phyloP scores from a whole-genome alignment of 2,113 vertebrate genomes.

The Pseudorectes ferrugineus region DNA sequence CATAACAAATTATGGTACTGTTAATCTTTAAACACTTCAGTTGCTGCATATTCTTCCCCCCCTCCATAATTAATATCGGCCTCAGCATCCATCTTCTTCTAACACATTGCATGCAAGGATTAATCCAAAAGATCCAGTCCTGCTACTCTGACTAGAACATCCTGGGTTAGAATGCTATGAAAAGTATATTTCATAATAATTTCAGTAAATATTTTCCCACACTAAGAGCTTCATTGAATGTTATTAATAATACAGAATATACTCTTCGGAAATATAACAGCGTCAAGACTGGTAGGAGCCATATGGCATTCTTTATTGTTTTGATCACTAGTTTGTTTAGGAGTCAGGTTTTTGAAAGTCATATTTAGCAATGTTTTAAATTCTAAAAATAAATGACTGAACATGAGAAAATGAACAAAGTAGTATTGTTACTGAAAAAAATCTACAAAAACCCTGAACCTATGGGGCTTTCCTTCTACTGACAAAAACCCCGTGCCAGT shows the following conservation, averaged over 20 bases:
- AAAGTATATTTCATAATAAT: not conserved
- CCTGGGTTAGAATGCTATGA: not conserved
- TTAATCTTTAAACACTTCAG: not conserved
- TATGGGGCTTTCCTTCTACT: not conserved
- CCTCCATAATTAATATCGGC: not conserved
- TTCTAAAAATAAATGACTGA: slow-evolving; percentile 1
- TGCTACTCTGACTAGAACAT: not conserved
- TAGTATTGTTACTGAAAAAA: not conserved
- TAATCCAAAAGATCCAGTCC: not conserved
- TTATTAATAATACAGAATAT: slow-evolving; percentile 30
- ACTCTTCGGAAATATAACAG: not conserved
- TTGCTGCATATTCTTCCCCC: not conserved
- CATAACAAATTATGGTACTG: not conserved
- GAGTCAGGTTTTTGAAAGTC: not conserved
- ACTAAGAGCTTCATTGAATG: not conserved
- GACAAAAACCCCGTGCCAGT: not conserved
- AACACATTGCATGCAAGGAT: not conserved
- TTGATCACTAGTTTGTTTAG: slow-evolving; percentile 39
- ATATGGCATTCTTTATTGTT: slow-evolving; percentile 52
- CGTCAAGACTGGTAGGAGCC: not conserved
- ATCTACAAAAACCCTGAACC: not conserved
- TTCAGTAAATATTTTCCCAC: slow-evolving; percentile 23
- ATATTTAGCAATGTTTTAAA: not conserved
- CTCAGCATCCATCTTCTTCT: not conserved
- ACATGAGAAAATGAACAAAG: not conserved